phyloP scores from a whole-genome alignment of 2,797 vertebrate species.

The Gobionotothen gibberifrons region DNA sequence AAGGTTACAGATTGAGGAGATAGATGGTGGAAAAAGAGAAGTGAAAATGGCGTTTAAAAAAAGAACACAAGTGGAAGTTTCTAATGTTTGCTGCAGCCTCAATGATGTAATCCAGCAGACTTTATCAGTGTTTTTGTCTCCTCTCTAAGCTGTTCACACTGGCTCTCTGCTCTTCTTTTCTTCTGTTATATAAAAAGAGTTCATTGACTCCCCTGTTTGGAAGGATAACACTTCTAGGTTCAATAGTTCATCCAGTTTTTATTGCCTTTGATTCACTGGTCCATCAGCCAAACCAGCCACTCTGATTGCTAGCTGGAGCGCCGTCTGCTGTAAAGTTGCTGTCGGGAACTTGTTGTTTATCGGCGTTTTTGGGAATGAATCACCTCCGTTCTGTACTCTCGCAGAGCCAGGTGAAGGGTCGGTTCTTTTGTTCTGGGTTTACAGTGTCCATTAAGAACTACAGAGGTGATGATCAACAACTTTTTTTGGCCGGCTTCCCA shows the following conservation, averaged over 20 bases:
- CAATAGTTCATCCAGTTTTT: constrained; percentile 32
- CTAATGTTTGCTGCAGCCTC: constrained; percentile 23
- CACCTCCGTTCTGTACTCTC: constrained; percentile 38
- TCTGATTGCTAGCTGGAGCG: constrained; percentile 16
- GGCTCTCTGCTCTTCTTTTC: constrained; percentile 24
- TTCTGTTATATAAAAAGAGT: constrained; percentile 34
- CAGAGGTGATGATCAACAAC: constrained; percentile 61
- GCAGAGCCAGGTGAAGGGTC: constrained; percentile 50
- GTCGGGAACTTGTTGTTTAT: constrained; percentile 34
- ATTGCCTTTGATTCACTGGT: constrained; percentile 32
- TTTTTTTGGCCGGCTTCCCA: constrained; percentile 63
- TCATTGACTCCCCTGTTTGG: constrained; percentile 33
- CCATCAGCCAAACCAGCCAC: constrained; percentile 2
- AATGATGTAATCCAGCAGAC: constrained; percentile 35
- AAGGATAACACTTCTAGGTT: constrained; percentile 20
- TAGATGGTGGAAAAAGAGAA: constrained; percentile 37
- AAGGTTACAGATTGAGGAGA: constrained; percentile 56
- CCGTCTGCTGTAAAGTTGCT: constrained; percentile 12
- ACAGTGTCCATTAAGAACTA: constrained; percentile 52
- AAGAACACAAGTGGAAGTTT: constrained; percentile 3
- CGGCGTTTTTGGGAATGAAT: constrained; percentile 41
- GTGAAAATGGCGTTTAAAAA: constrained; percentile 31
- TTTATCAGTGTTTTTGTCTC: constrained; percentile 40
- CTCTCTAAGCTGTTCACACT: constrained; percentile 20
- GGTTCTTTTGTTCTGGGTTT: constrained; percentile 47